Evolutionary conservation across 2,888 invertebrate species (phyloP), one percentile per base, ranked within the genome.

Genomic region (Epicampocera succincta): DNA sequence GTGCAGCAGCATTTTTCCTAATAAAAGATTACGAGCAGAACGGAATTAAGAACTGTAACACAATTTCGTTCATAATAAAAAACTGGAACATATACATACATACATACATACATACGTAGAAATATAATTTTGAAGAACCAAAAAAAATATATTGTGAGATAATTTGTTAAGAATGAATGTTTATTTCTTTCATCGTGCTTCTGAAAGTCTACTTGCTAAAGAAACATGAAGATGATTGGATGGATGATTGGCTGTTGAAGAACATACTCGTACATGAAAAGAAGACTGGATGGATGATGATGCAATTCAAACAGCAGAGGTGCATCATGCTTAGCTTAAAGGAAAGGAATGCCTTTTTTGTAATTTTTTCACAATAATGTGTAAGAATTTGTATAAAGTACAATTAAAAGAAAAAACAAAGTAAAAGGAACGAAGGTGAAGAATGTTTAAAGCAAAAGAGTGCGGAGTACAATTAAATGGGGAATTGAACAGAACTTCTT

Each of bases 181-280:
- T 73, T 73, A 66, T 17, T 60, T 68, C 33, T 58, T 40, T 13
- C 19, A 25, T 44, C 17, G n/a, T 54, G 50, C 29, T 50, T 40
- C 48, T 40, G 46, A 48, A 46, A 44, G 52, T 69, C 52, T 69
- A 50, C 46, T 42, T 69, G 69, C 61, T 69, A 56, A 68, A 76
- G 50, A 44, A 54, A 42, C 69, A 46, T 69, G 38, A 77, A 71
- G 54, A 77, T 78, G 58, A 78, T 78, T 66, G 58, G n/a, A 72
- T 66, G 65, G 48, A 60, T 66, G 68, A 60, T 60, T 60, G 61
- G 52, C 68, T 60, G 61, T 61, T 72, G 50, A 66, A 68, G 19
- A 73, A 52, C 40, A 19, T n/a, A n/a, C n/a, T n/a, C n/a, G n/a
- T n/a, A n/a, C n/a, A 50, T 12, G 19, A 40, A 21, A 40, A 17